Percentiles rank a stretch among this genome's conserved stretches.
These are phyloP conservation scores for Sakesphorus luctuosus DNA, from an alignment of 2,113 vertebrate genomes.

Conservation along the genomic window DNA sequence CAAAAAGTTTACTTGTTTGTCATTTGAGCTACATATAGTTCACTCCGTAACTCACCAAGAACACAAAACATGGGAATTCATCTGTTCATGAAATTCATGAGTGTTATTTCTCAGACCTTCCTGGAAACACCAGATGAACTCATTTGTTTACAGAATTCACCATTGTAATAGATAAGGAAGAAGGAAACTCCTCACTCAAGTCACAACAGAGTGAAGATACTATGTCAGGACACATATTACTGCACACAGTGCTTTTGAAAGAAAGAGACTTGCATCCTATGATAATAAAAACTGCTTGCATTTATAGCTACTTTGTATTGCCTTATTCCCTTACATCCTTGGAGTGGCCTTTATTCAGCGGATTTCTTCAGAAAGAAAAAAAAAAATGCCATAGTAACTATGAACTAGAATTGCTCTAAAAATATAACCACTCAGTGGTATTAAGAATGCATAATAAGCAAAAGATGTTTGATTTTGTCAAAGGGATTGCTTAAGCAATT, in stretches of 20 bases:
- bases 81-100: not conserved
- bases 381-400: not conserved
- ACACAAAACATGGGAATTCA: not conserved
- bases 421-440: not conserved
- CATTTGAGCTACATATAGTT: not conserved
- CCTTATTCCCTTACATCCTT: not conserved
- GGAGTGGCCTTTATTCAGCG: not conserved
- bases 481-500: not conserved
- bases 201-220: not conserved
- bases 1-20: not conserved
- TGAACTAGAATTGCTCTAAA: not conserved
- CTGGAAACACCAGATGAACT: not conserved
- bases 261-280: not conserved
- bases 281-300: not conserved
- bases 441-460: not conserved
- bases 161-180: not conserved
- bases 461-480: not conserved
- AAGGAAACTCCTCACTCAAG: not conserved
- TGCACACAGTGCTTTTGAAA: not conserved
- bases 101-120: not conserved
- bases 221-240: not conserved
- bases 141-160: not conserved
- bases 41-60: not conserved
- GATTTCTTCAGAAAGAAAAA: not conserved
- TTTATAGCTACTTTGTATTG: not conserved